A percentile compares a stretch with the other conserved stretches of the same genome.
These are phyloP conservation scores for Tonatia bakeri DNA, from an alignment of 2,113 vertebrate genomes.

Conservation along the genomic window DNA sequence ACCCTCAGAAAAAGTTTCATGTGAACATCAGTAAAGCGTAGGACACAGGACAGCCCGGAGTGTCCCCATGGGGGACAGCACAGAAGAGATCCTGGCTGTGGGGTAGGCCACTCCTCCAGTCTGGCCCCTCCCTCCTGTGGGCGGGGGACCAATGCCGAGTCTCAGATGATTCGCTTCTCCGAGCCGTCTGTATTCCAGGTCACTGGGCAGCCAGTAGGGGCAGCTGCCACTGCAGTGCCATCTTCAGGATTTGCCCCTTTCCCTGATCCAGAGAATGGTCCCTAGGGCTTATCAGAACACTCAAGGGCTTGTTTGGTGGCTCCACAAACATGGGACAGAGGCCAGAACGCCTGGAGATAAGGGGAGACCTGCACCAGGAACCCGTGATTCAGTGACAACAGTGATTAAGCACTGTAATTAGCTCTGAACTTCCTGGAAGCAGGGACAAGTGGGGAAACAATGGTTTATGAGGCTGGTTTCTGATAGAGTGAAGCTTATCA, in stretches of 20 bases:
- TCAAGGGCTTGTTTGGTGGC: accelerated
- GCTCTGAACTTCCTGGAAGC: not conserved
- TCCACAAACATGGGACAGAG: accelerated
- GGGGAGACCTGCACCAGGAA: not conserved
- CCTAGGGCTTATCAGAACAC: accelerated
- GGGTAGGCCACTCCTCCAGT: accelerated
- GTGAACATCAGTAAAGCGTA: not conserved
- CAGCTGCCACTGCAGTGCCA: accelerated
- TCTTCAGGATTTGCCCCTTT: accelerated
- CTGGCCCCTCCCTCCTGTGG: accelerated
- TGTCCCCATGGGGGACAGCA: accelerated
- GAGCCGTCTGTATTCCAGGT: accelerated
- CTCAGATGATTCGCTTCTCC: not conserved
- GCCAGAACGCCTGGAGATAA: not conserved
- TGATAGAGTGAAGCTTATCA: not conserved
- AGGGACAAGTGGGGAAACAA: accelerated
- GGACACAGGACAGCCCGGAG: not conserved
- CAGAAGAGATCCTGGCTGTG: accelerated
- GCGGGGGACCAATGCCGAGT: accelerated
- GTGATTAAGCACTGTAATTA: accelerated
- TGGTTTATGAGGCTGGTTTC: not conserved
- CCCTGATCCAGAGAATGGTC: not conserved
- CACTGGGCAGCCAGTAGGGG: not conserved
- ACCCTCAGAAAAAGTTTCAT: not conserved
- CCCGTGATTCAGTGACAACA: accelerated